These are phyloP conservation scores for silkworm (Bombyx mori) DNA, from an alignment of 1,140 invertebrate species.

Conservation along the genomic window DNA sequence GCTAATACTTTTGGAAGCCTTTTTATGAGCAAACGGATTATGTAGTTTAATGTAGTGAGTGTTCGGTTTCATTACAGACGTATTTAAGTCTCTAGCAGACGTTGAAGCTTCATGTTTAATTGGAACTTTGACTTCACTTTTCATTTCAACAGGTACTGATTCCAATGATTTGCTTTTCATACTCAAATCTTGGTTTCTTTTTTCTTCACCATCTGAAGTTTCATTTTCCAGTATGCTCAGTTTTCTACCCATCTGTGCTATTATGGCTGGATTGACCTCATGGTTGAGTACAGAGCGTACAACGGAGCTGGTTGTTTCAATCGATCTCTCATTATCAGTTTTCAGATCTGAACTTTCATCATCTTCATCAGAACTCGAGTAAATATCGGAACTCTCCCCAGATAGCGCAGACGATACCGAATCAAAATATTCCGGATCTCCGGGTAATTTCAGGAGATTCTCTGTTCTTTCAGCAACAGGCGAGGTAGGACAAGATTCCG, in stretches of 20 bases:
- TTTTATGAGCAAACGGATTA: conserved; percentile 57
- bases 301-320: conserved; percentile 72
- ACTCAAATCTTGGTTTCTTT: conserved; percentile 10
- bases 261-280: conserved; percentile 41
- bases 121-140: conserved; percentile 7
- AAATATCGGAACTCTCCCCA: conserved; percentile 61
- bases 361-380: conserved; percentile 58
- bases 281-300: conserved; percentile 68
- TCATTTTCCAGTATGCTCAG: conserved; percentile 32
- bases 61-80: conserved; percentile 44
- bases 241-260: conserved; percentile 60
- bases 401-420: conserved; percentile 60
- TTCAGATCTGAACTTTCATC: conserved; percentile 63
- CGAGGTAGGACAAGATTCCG: conserved; percentile 62
- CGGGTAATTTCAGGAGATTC: conserved; percentile 56
- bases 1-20: conserved; percentile 49
- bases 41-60: conserved; percentile 47
- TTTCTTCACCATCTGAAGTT: conserved; percentile 19
- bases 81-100: conserved; percentile 20
- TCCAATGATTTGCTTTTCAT: conserved; percentile 10
- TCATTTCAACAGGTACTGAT: conserved; percentile 6
- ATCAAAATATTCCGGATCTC: conserved; percentile 48
- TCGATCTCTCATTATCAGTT: conserved; percentile 39
- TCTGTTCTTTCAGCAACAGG: conserved; percentile 49
- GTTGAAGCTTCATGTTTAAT: conserved; percentile 12